Conservation (phyloP, 2,888 invertebrate species). For the Sphaerophoria rueppellii region DNA sequence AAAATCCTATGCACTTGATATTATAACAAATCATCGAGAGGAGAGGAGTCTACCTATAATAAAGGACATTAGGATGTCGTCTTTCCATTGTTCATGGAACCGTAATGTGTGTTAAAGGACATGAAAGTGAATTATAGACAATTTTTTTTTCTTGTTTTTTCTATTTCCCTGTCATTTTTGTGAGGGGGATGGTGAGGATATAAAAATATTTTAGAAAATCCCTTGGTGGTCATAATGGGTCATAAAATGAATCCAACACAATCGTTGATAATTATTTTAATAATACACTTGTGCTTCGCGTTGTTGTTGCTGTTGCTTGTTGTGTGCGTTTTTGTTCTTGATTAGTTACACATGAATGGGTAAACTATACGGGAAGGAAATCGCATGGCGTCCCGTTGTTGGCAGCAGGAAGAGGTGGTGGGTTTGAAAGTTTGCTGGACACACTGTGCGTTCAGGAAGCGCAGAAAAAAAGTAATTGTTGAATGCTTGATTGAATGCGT, state of each 20-base stretch:
- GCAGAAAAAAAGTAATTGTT: conserved; percentile 34
- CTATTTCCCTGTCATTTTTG: conserved; percentile 10
- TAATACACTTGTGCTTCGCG: conserved; percentile 69
- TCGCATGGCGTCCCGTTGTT: background rate
- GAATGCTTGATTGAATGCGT: conserved; percentile 69
- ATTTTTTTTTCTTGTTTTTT: too few species aligned
- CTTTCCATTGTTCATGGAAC: conserved; percentile 49
- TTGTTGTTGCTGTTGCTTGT: conserved; percentile 12
- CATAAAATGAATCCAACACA: conserved; percentile 74
- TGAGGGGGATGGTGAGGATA: conserved; percentile 1
- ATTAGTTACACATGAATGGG: conserved; percentile 72
- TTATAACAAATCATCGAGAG: conserved; percentile 69
- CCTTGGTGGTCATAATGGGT: conserved; percentile 73
- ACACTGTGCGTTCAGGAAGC: conserved; percentile 10
- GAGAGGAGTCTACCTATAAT: conserved; percentile 50
- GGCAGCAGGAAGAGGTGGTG: conserved; percentile 29
- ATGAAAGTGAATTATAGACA: conserved; percentile 59
- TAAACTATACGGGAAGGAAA: conserved; percentile 49
- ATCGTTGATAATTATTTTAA: conserved; percentile 73
- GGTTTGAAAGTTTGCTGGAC: conserved; percentile 35
- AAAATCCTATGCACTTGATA: conserved; percentile 61
- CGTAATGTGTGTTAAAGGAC: conserved; percentile 47
- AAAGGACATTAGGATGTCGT: conserved; percentile 59
- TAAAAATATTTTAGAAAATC: conserved; percentile 49
- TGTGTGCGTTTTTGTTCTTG: conserved; percentile 59